Evolutionary conservation across 1,140 invertebrate genomes (phyloP).

Genomic region (Drosophila busckii): DNA sequence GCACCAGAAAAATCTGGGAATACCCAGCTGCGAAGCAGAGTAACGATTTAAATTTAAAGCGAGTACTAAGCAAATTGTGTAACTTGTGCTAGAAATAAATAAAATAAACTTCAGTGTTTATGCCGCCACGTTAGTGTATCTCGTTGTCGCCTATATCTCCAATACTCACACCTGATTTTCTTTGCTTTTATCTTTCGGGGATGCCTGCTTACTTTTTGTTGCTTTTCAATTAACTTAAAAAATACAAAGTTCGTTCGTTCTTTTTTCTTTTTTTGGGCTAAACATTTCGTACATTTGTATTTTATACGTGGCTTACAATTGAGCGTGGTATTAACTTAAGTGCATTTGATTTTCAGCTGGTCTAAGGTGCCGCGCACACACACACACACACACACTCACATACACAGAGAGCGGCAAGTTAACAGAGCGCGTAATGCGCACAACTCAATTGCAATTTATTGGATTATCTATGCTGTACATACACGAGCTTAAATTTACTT

Average conservation of each 20-base stretch:
- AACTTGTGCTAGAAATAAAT: too few species aligned
- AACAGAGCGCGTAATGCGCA: constrained; percentile 44
- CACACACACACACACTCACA: too few species aligned
- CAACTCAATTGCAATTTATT: constrained; percentile 59
- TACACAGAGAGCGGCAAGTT: too few species aligned
- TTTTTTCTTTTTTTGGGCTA: constrained; percentile 1
- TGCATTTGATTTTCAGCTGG: constrained; percentile 76
- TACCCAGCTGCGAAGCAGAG: too few species aligned
- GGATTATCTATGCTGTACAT: constrained; percentile 42
- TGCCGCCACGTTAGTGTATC: too few species aligned
- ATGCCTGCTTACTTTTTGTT: constrained; percentile 13
- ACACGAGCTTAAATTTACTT: background rate
- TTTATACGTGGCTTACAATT: constrained; percentile 49
- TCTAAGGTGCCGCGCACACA: constrained; percentile 28
- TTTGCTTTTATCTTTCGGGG: background rate
- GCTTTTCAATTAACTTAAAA: constrained; percentile 73
- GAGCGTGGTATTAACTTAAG: constrained; percentile 60
- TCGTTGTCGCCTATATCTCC: constrained; percentile 2
- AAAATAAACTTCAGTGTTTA: too few species aligned
- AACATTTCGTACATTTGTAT: constrained; percentile 38
- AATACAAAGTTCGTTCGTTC: constrained; percentile 38
- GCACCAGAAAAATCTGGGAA: too few species aligned
- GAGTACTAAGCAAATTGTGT: too few species aligned
- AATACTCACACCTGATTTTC: background rate
- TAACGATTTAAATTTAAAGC: too few species aligned